Evolutionary conservation across 2,888 invertebrate species (phyloP).

Genomic region (Patella ulyssiponensis): DNA sequence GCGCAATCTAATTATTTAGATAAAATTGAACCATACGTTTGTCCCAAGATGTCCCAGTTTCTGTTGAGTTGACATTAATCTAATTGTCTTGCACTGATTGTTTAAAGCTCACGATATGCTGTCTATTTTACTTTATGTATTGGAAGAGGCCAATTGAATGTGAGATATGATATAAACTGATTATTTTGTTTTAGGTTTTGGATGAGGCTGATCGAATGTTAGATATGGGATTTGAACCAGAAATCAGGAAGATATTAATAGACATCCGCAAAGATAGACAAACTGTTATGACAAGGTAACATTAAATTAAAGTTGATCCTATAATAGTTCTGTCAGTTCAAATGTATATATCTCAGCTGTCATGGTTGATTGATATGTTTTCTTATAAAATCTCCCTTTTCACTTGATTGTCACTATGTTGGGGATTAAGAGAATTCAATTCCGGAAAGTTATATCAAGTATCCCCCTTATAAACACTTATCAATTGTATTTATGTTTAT

Average conservation of each 20-base stretch:
- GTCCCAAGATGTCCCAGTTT: too few relatives aligned
- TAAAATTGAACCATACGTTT: too few relatives aligned
- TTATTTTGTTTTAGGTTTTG: slow-evolving; percentile 75
- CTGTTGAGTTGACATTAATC: neutral
- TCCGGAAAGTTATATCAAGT: too few relatives aligned
- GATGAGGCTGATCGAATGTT: slow-evolving; percentile 88
- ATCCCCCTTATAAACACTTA: too few relatives aligned
- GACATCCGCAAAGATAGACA: slow-evolving; percentile 83
- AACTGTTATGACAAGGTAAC: slow-evolving; percentile 92
- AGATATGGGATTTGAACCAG: slow-evolving; percentile 77
- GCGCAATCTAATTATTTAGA: too few relatives aligned
- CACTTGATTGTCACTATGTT: too few relatives aligned
- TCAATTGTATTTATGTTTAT: too few relatives aligned
- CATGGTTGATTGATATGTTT: too few relatives aligned
- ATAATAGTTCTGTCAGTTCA: too few relatives aligned
- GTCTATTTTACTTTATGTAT: slow-evolving; percentile 71
- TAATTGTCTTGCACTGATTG: neutral
- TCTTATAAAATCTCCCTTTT: too few relatives aligned
- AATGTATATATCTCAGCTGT: too few relatives aligned
- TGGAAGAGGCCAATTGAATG: slow-evolving; percentile 89
- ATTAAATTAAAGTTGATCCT: neutral
- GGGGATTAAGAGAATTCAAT: too few relatives aligned
- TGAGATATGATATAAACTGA: slow-evolving; percentile 74
- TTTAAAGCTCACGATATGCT: neutral
- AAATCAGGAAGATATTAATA: slow-evolving; percentile 75